These are phyloP conservation scores for Drosophila affinis DNA, from an alignment of 2,888 invertebrate species.

Conservation along the genomic window DNA sequence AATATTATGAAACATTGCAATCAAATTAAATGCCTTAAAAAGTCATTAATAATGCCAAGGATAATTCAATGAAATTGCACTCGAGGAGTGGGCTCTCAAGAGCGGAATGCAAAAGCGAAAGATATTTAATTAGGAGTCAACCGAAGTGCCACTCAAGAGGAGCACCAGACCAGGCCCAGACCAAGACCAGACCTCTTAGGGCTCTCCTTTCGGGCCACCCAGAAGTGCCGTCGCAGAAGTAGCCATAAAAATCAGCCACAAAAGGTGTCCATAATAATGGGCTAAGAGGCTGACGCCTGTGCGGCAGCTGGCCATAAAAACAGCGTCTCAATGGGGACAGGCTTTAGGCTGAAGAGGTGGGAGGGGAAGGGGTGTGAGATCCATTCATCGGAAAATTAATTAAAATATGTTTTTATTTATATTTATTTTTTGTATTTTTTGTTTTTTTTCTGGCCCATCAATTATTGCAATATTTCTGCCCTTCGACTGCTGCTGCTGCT, in stretches of 20 bases:
- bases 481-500: constrained; percentile 2
- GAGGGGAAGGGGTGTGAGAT: constrained; percentile 1
- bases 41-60: constrained; percentile 26
- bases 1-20: constrained; percentile 37
- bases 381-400: constrained; percentile 69
- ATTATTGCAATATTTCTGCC: constrained; percentile 68
- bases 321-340: constrained; percentile 2
- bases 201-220: constrained; percentile 43
- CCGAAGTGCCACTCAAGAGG: constrained; percentile 23
- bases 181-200: constrained; percentile 18
- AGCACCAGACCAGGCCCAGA: not conserved
- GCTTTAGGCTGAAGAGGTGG: not conserved
- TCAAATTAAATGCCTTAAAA: constrained; percentile 36
- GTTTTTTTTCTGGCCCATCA: constrained; percentile 49
- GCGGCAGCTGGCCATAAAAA: constrained; percentile 9
- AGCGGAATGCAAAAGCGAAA: constrained; percentile 8
- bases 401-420: constrained; percentile 50
- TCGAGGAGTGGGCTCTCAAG: not conserved
- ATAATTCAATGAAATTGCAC: constrained; percentile 31
- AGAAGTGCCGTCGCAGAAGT: constrained; percentile 49
- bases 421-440: constrained; percentile 13
- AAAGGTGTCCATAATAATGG: constrained; percentile 71
- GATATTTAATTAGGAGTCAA: constrained; percentile 38
- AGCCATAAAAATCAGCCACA: constrained; percentile 67
- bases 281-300: constrained; percentile 7